Percentiles rank a stretch among this genome's conserved stretches.
Evolutionary conservation across 2,113 vertebrate genomes (phyloP).

Genomic region (Cariama cristata): DNA sequence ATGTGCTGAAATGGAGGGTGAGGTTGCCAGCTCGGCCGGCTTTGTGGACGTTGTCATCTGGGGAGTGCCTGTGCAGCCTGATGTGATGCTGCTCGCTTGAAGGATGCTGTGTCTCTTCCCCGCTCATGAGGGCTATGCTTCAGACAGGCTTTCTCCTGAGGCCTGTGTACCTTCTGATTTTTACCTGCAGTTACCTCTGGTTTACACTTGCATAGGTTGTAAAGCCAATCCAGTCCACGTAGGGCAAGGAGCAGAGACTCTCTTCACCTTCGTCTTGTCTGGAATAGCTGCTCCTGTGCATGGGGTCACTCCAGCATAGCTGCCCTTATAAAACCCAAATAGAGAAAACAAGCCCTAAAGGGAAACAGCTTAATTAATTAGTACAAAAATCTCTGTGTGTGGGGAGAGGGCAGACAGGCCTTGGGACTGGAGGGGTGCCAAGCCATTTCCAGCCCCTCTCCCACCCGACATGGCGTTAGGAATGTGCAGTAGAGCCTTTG

Average conservation of each 20-base stretch:
- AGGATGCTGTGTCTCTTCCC: neutral
- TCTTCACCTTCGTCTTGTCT: neutral
- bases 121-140: neutral
- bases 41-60: fast-evolving
- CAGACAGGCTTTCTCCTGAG: neutral
- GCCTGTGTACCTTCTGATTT: neutral
- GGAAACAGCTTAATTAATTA: neutral
- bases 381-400: neutral
- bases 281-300: neutral
- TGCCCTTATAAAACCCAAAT: neutral
- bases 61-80: neutral
- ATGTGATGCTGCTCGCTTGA: neutral
- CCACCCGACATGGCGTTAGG: fast-evolving
- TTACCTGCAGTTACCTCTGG: neutral
- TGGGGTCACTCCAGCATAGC: neutral
- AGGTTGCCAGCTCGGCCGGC: neutral
- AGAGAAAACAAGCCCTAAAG: neutral
- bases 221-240: fast-evolving
- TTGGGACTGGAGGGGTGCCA: neutral
- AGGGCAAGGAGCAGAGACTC: neutral
- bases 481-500: neutral
- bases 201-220: neutral
- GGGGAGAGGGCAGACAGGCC: neutral
- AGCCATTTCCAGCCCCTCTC: neutral
- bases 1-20: fast-evolving